Percentiles rank a stretch among this genome's conserved stretches.
These are phyloP conservation scores for Rhyacichthys aspro DNA, from an alignment of 2,797 vertebrate species.

Conservation along the genomic window DNA sequence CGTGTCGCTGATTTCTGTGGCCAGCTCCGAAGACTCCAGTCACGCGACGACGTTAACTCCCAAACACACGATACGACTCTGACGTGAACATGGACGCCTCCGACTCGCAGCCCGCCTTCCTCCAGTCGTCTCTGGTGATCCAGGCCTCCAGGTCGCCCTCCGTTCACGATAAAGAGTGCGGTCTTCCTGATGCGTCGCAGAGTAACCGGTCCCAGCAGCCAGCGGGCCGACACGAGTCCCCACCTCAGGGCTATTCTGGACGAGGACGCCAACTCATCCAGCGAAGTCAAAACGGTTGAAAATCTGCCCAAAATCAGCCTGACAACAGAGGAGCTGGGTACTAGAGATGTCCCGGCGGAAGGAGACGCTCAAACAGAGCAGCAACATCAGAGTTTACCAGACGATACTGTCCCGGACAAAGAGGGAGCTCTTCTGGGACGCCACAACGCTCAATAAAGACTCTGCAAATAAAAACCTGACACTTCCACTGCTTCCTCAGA, in stretches of 20 bases:
- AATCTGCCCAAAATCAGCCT: slow-evolving; percentile 81
- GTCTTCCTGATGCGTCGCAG: slow-evolving; percentile 83
- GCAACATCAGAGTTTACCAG: slow-evolving; percentile 67
- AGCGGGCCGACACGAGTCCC: slow-evolving; percentile 79
- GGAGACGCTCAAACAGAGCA: slow-evolving; percentile 51
- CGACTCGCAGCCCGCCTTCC: slow-evolving; percentile 91
- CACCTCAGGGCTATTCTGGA: slow-evolving; percentile 88
- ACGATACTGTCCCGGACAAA: slow-evolving; percentile 64
- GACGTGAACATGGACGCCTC: slow-evolving; percentile 89
- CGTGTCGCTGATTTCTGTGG: slow-evolving; percentile 90
- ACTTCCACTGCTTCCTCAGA: slow-evolving; percentile 59
- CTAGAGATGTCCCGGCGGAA: slow-evolving; percentile 73
- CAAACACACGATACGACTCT: slow-evolving; percentile 86
- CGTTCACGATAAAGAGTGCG: too few species aligned
- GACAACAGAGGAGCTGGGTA: slow-evolving; percentile 77
- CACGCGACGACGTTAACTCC: slow-evolving; percentile 88
- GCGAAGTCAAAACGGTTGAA: slow-evolving; percentile 80
- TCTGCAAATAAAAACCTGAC: slow-evolving; percentile 63
- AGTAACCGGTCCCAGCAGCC: slow-evolving; percentile 74
- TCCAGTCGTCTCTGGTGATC: slow-evolving; percentile 88
- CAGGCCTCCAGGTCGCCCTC: slow-evolving; percentile 91
- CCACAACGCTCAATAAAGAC: slow-evolving; percentile 71
- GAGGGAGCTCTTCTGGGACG: slow-evolving; percentile 72
- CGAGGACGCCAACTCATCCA: slow-evolving; percentile 86
- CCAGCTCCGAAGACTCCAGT: slow-evolving; percentile 95